Base-by-base conservation (phyloP, 2,797 vertebrate species). In the Channallabes apus region DNA sequence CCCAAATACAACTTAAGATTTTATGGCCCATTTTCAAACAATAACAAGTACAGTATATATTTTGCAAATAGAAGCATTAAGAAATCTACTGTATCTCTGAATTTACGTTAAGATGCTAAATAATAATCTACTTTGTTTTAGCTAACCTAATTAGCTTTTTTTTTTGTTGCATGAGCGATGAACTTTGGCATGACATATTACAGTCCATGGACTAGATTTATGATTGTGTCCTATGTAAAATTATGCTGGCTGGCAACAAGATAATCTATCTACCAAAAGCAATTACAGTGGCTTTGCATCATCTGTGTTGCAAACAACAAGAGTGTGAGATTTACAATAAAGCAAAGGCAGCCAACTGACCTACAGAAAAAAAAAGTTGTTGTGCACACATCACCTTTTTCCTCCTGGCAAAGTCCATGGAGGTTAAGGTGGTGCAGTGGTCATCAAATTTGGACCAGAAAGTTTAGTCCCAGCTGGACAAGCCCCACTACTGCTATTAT, bases 361-460 rank as follows among this genome's bases (percentile, higher is more conserved):
- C 85, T 84, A 83, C 38, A 83, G 82, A 78, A 82, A 83, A 82
- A 71, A 65, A 65, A 4, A 69, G 56, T 46, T 65, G 54, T 58
- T 72, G 58, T 35, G 29, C 56, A 79, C 35, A 61, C 46, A 62
- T 71, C 81, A 64, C 58, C 67, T 22, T 64, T 38, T 54, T 86
- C 82, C 82, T 86, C 72, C 82, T 86, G 85, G 80, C 85, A 83
- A 83, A 83, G 82, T 83, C 56, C 76, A 75, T 80, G 9, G 68
- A 73, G 82, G 76, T 86, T 86, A 77, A 41, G 61, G 6, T 56
- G 64, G 64, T 78, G 81, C 67, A 72, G 81, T 83, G 85, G 85
- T 80, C 85, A 86, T 86, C 85, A 38, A 72, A 71, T 79, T 83
- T 73, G 59, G 76, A 80, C 76, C 59, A 83, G 41, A 82, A 80